phyloP scores from a whole-genome alignment of 2,797 vertebrate species.

The Sardinella longiceps region DNA sequence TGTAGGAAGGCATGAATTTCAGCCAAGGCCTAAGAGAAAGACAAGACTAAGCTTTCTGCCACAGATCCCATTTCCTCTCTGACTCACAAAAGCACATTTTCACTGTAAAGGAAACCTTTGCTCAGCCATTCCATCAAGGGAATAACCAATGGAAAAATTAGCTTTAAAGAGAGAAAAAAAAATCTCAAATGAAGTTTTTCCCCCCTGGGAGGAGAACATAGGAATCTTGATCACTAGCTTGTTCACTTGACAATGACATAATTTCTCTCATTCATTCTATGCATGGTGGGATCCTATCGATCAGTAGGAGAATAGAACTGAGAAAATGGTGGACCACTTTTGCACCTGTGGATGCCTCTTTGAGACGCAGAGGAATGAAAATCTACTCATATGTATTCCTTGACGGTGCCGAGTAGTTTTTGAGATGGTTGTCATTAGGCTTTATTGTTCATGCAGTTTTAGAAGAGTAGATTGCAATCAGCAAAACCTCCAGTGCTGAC shows the following conservation, averaged over 20 bases:
- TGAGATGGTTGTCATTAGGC: slow-evolving; percentile 54
- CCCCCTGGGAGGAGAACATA: neutral
- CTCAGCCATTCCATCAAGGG: neutral
- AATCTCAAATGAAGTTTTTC: neutral
- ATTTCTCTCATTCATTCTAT: slow-evolving; percentile 39
- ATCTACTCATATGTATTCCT: slow-evolving; percentile 46
- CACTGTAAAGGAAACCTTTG: neutral
- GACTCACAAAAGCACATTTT: neutral
- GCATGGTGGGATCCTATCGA: slow-evolving; percentile 36
- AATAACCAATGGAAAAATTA: neutral
- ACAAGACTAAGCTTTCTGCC: neutral
- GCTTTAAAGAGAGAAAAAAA: neutral
- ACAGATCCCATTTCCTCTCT: neutral
- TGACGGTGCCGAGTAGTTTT: slow-evolving; percentile 49
- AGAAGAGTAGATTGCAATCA: slow-evolving; percentile 59
- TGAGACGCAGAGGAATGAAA: slow-evolving; percentile 38
- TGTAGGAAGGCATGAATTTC: slow-evolving; percentile 19
- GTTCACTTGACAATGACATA: slow-evolving; percentile 37
- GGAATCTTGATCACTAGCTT: slow-evolving; percentile 36
- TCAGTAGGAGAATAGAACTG: slow-evolving; percentile 25
- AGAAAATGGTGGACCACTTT: slow-evolving; percentile 38
- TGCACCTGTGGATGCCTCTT: slow-evolving; percentile 36
- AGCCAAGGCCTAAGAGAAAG: neutral
- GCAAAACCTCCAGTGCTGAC: slow-evolving; percentile 54
- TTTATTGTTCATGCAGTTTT: slow-evolving; percentile 49